A percentile compares a stretch with the other conserved stretches of the same genome.
These are phyloP conservation scores for Drosophila jambulina DNA, from an alignment of 1,140 invertebrate species.

Conservation along the genomic window DNA sequence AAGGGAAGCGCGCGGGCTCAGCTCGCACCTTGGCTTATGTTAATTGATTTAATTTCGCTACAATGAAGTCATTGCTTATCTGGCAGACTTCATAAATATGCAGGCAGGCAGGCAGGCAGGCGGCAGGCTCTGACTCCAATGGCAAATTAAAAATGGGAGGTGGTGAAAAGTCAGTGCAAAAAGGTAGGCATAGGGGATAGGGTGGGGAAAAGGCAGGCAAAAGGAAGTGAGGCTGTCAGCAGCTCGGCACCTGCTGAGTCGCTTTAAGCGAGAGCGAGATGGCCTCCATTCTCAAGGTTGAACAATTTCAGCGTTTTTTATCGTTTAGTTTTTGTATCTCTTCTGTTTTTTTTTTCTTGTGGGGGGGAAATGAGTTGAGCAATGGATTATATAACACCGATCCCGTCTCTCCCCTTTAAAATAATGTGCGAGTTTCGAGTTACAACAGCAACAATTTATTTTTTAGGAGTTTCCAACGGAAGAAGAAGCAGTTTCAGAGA, in stretches of 20 bases:
- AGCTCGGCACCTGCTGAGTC: constrained; percentile 43
- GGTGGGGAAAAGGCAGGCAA: constrained; percentile 4
- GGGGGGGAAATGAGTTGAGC: constrained; percentile 38
- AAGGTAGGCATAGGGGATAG: neutral
- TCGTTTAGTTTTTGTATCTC: constrained; percentile 11
- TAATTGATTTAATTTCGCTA: constrained; percentile 82
- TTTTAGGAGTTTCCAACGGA: constrained; percentile 30
- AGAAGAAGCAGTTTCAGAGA: constrained; percentile 21
- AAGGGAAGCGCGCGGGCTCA: neutral
- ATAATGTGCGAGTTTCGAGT: constrained; percentile 64
- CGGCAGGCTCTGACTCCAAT: constrained; percentile 4
- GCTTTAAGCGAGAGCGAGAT: neutral
- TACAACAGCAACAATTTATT: constrained; percentile 50
- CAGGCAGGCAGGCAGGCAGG: constrained; percentile 17
- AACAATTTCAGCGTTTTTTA: constrained; percentile 22
- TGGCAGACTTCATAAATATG: constrained; percentile 73
- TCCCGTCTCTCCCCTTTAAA: constrained; percentile 19
- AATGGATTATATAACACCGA: constrained; percentile 55
- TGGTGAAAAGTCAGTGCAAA: constrained; percentile 4
- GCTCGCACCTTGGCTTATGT: constrained; percentile 70
- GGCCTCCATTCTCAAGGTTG: constrained; percentile 39
- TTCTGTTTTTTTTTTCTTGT: neutral
- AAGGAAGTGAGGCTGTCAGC: constrained; percentile 17
- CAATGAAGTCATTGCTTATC: constrained; percentile 77
- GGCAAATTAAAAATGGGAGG: constrained; percentile 20